These are phyloP conservation scores for Capra hircus DNA, from an alignment of 2,113 vertebrate species.

Conservation along the genomic window DNA sequence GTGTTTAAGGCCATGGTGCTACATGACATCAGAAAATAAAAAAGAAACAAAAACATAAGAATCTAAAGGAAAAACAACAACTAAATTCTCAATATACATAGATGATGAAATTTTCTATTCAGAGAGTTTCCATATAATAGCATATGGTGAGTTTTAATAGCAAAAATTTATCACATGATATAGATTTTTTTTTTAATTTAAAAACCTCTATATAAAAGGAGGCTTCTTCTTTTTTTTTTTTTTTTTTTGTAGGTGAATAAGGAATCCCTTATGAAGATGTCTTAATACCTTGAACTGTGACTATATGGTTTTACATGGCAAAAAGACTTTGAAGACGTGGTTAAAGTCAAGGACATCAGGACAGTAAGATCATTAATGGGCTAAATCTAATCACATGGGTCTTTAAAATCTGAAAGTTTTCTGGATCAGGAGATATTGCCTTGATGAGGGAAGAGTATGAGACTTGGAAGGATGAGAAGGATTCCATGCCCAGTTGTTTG, in stretches of 20 bases:
- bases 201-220: not conserved
- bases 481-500: not conserved
- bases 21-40: not conserved
- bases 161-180: not conserved
- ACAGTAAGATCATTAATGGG: not conserved
- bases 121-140: not conserved
- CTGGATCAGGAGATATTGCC: not conserved
- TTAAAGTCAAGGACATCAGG: not conserved
- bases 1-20: not conserved
- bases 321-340: not conserved
- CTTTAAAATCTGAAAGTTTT: not conserved
- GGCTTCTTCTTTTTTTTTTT: not conserved
- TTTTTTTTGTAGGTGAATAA: not conserved
- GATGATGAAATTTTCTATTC: not conserved
- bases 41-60: not conserved
- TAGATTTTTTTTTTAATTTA: not conserved
- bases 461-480: not conserved
- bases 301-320: not conserved
- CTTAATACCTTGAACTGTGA: not conserved
- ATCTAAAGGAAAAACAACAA: not conserved
- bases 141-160: not conserved
- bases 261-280: not conserved
- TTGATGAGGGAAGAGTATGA: not conserved
- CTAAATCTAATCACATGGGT: not conserved
- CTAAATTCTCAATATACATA: not conserved